Percentiles rank a stretch among this genome's conserved stretches.
These are phyloP conservation scores for Trachelus tabidus DNA, from an alignment of 2,888 invertebrate genomes.

Conservation along the genomic window DNA sequence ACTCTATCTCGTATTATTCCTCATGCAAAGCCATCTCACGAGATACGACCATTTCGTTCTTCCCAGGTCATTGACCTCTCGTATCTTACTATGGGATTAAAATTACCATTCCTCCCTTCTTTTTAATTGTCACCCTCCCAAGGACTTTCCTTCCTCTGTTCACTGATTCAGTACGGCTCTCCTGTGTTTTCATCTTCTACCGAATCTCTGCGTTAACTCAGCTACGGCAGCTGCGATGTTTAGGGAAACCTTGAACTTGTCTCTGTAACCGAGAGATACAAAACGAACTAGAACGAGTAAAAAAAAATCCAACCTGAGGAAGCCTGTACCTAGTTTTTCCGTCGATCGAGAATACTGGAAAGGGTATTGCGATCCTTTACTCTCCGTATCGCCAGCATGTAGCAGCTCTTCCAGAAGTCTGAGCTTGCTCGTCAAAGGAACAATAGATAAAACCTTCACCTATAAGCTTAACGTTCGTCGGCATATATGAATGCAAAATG, in stretches of 20 bases:
- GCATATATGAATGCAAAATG: neutral
- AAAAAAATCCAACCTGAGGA: neutral
- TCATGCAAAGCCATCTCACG: neutral
- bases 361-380: neutral
- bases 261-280: neutral
- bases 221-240: neutral
- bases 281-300: neutral
- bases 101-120: neutral
- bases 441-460: neutral
- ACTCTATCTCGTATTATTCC: neutral
- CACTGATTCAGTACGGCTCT: neutral
- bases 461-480: neutral
- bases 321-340: neutral
- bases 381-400: neutral
- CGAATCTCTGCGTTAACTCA: neutral
- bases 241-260: neutral
- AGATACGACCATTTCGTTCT: neutral
- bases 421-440: neutral
- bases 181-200: neutral
- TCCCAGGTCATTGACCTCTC: neutral
- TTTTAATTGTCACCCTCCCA: neutral
- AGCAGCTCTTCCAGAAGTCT: neutral
- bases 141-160: neutral
- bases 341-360: neutral
- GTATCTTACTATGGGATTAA: neutral